Base-by-base conservation (phyloP, 2,888 invertebrate species). In the Campoletis raptor region DNA sequence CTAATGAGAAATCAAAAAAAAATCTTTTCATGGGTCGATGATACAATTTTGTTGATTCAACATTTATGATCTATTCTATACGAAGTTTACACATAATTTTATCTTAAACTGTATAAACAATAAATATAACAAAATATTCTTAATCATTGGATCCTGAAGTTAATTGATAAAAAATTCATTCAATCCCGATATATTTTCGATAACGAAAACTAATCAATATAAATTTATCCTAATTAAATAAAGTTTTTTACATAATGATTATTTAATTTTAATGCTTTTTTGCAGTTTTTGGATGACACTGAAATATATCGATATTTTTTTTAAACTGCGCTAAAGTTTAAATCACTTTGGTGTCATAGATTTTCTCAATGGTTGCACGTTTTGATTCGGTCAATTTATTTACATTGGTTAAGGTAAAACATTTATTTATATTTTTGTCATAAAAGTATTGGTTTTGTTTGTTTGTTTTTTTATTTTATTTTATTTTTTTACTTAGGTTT, bases 341-440 rank as follows among this genome's bases (percentile, higher is more conserved):
- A 1, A 61, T 15, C 30, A 61, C 61, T 30, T 61, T 21, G 30
- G 15, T 6, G 7, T 30, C 0, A 15, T 61, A 1, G 15, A 61
- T 30, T 61, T 30, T 30, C 61, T 61, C 61, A 15, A 61, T 7
- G 30, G 30, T 2, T 30, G 15, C 30, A 15, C 12, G 15, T 61
- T 30, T 30, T 52, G 48, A 45, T 64, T 24, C 9, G 30, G 8
- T 12, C 24, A n/a, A 66, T 81, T 83, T 85, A 85, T 85, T 85
- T 85, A 85, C 85, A 85, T 54, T 77, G 66, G 70, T 52, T 76
- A 76, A 61, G 70, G 57, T 15, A 66, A 30, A 15, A 40, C 48
- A 15, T 24, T 57, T 73, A 30, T 24, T 80, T 54, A 48, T 36
- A 70, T 64, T 76, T 18, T 70, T 24, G 52, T 21, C 45, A 61